Evolutionary conservation across 2,113 vertebrate species (phyloP).

Genomic region (Plectropomus leopardus): DNA sequence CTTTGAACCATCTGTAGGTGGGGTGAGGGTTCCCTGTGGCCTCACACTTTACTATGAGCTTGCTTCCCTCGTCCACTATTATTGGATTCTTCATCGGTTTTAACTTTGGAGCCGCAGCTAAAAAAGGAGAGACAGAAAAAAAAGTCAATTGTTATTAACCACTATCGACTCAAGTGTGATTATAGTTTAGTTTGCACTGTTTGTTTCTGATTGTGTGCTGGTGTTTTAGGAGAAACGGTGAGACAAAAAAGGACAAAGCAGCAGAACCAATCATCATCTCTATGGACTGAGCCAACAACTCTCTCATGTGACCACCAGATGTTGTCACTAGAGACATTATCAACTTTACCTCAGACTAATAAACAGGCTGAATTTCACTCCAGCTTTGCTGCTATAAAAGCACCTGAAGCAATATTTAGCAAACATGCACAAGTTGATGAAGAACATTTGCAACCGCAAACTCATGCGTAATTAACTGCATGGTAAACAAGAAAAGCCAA

Average conservation of each 20-base stretch:
- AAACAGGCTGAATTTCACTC: constrained; percentile 64
- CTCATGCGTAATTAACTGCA: constrained; percentile 7
- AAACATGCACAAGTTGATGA: constrained; percentile 49
- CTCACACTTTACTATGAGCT: constrained; percentile 93
- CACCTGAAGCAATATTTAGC: constrained; percentile 63
- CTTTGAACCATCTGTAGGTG: constrained; percentile 96
- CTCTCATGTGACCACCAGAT: constrained; percentile 79
- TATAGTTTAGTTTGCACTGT: constrained; percentile 22
- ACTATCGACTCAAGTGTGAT: constrained; percentile 15
- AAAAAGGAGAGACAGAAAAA: constrained; percentile 49
- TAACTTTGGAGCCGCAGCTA: constrained; percentile 91
- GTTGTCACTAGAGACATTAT: constrained; percentile 79
- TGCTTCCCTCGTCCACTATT: constrained; percentile 90
- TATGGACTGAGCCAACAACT: constrained; percentile 56
- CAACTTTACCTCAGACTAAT: constrained; percentile 66
- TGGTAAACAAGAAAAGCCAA: constrained; percentile 15
- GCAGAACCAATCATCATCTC: constrained; percentile 43
- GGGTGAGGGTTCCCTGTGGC: constrained; percentile 91
- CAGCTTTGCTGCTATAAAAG: constrained; percentile 46
- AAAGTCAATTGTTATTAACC: constrained; percentile 30
- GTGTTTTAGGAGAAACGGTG: constrained; percentile 27
- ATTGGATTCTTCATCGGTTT: constrained; percentile 91
- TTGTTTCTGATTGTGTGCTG: constrained; percentile 15
- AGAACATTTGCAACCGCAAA: constrained; percentile 30
- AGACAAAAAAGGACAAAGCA: constrained; percentile 34